A percentile compares a stretch with the other conserved stretches of the same genome.
Evolutionary conservation across 2,113 vertebrate species (phyloP).

Genomic region (Odobenus rosmarus): DNA sequence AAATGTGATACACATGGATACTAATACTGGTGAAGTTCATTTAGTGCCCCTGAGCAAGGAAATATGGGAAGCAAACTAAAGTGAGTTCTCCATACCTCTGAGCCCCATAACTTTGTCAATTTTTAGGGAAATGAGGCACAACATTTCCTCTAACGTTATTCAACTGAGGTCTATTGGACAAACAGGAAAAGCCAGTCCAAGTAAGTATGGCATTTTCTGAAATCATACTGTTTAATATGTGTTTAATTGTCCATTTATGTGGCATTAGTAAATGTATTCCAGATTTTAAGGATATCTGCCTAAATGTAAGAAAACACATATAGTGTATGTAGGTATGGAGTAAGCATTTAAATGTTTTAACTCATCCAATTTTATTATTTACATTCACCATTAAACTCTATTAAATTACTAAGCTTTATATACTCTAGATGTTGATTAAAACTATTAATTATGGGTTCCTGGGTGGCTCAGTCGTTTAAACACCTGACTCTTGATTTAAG

Average conservation of each 20-base stretch:
- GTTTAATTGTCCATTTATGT: not conserved
- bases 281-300: not conserved
- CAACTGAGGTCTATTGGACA: not conserved
- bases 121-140: not conserved
- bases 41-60: not conserved
- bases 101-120: not conserved
- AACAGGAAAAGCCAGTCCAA: not conserved
- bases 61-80: not conserved
- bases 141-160: not conserved
- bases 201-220: not conserved
- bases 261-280: not conserved
- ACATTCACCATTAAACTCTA: not conserved
- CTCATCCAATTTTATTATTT: not conserved
- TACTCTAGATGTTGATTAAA: not conserved
- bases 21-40: not conserved
- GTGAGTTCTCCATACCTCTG: not conserved
- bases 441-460: not conserved
- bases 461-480: not conserved
- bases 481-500: not conserved
- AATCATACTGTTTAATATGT: not conserved
- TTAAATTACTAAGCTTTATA: not conserved
- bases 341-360: not conserved
- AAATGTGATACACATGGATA: not conserved
- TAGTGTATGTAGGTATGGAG: not conserved
- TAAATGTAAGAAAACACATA: not conserved